phyloP scores from a whole-genome alignment of 2,113 vertebrate genomes.

The Rousettus leschenaultii region DNA sequence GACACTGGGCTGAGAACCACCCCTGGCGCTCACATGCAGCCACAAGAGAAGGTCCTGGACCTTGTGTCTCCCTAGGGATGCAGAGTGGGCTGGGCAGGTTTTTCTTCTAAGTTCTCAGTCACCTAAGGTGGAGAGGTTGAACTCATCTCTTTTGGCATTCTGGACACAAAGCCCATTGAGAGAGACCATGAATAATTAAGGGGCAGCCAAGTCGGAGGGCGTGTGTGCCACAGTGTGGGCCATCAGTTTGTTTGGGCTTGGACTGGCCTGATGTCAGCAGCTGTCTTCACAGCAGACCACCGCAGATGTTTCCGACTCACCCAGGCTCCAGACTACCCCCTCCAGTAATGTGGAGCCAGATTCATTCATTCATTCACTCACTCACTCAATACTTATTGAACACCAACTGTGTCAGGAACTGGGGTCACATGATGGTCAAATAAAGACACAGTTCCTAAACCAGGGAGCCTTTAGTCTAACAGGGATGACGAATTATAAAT shows the following conservation, averaged over 20 bases:
- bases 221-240: constrained; percentile 12
- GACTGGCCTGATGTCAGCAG: not conserved
- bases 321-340: not conserved
- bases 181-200: constrained; percentile 67
- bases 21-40: not conserved
- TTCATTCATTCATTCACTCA: not conserved
- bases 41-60: not conserved
- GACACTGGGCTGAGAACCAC: not conserved
- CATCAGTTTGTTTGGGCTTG: constrained; percentile 20
- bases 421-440: not conserved
- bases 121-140: constrained; percentile 12
- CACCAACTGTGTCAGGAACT: not conserved
- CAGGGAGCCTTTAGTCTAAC: not conserved
- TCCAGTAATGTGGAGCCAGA: not conserved
- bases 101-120: constrained; percentile 21
- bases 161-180: constrained; percentile 73
- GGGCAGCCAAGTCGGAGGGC: constrained; percentile 7
- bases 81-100: not conserved
- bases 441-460: not conserved
- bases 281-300: not conserved
- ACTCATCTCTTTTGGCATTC: constrained; percentile 66
- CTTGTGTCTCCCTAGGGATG: not conserved
- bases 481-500: not conserved
- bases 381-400: not conserved
- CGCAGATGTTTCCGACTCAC: not conserved